These are phyloP conservation scores for Myotis myotis DNA, from an alignment of 2,797 vertebrate species.

Conservation along the genomic window DNA sequence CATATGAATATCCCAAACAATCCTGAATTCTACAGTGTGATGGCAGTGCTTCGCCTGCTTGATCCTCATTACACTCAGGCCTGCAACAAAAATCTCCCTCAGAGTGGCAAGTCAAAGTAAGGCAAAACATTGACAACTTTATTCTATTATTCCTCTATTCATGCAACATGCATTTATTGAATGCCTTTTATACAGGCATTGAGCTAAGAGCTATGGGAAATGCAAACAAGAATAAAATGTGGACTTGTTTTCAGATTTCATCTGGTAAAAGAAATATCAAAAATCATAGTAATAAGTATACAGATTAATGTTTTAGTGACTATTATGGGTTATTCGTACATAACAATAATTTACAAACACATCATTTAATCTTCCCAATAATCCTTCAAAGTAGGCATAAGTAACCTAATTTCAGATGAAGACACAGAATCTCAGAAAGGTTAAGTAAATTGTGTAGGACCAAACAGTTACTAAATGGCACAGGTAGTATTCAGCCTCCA, in stretches of 20 bases:
- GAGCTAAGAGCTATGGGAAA: neutral
- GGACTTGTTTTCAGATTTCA: neutral
- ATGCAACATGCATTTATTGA: neutral
- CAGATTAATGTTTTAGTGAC: neutral
- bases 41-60: neutral
- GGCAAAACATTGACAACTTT: neutral
- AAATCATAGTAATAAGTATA: neutral
- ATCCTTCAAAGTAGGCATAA: neutral
- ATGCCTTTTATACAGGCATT: neutral
- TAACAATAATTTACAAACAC: neutral
- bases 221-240: neutral
- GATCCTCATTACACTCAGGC: neutral
- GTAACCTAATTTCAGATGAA: neutral
- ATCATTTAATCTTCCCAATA: neutral
- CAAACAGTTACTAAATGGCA: neutral
- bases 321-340: neutral
- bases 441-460: neutral
- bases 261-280: neutral
- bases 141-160: neutral
- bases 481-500: neutral
- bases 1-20: neutral
- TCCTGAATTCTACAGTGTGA: neutral
- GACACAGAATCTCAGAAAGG: neutral
- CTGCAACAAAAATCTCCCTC: neutral
- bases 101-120: neutral